phyloP scores from a whole-genome alignment of 2,797 vertebrate species.

The Mionectes olivaceus region DNA sequence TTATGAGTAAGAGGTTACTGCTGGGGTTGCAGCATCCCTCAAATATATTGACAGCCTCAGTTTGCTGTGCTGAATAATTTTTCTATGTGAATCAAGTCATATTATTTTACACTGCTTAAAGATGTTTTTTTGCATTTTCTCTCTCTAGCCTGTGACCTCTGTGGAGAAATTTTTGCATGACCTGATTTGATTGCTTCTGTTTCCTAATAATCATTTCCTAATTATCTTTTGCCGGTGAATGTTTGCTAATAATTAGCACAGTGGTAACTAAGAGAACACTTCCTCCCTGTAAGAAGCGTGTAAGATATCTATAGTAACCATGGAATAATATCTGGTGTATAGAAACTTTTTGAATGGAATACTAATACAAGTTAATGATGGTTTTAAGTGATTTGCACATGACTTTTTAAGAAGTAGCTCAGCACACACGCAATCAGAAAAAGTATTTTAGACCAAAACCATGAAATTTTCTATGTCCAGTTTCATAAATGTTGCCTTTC shows the following conservation, averaged over 20 bases:
- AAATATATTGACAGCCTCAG: neutral
- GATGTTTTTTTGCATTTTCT: neutral
- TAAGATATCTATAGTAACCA: neutral
- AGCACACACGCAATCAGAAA: neutral
- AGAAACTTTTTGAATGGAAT: neutral
- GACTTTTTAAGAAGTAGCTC: neutral
- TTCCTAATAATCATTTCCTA: constrained; percentile 19
- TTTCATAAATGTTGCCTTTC: neutral
- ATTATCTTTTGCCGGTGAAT: constrained; percentile 25
- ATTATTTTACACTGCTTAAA: neutral
- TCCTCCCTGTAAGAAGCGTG: neutral
- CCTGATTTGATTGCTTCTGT: neutral
- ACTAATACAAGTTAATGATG: neutral
- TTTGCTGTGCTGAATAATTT: neutral
- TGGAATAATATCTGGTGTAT: neutral
- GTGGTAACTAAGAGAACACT: neutral
- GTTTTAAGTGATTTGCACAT: neutral
- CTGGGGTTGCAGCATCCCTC: neutral
- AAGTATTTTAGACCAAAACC: neutral
- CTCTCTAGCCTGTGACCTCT: neutral
- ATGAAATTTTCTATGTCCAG: neutral
- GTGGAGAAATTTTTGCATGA: neutral
- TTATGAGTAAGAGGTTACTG: neutral
- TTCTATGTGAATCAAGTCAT: neutral
- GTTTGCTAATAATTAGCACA: constrained; percentile 36